phyloP scores from a whole-genome alignment of 2,797 vertebrate genomes.

The Myotis daubentonii region DNA sequence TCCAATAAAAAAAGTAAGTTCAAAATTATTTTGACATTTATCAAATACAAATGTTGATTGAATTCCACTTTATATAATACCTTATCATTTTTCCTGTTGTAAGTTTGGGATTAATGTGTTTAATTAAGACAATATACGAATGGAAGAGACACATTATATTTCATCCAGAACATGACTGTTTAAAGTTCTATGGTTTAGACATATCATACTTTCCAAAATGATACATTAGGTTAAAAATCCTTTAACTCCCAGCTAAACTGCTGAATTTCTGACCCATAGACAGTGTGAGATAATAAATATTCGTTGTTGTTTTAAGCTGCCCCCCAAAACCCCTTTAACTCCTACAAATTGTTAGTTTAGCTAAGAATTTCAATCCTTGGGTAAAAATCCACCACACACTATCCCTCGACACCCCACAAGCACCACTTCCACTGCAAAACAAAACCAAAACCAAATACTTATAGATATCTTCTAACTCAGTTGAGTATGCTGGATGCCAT shows the following conservation, averaged over 20 bases:
- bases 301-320: neutral
- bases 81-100: conserved; percentile 31
- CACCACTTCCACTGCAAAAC: neutral
- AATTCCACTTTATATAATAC: conserved; percentile 5
- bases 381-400: neutral
- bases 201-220: neutral
- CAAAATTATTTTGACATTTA: conserved; percentile 61
- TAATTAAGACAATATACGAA: conserved; percentile 2
- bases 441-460: neutral
- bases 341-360: neutral
- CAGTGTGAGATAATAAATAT: neutral
- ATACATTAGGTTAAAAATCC: neutral
- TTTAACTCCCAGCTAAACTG: neutral
- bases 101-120: conserved; percentile 5
- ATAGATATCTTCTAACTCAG: neutral
- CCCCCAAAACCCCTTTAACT: neutral
- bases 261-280: conserved; percentile 2
- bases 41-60: conserved; percentile 29
- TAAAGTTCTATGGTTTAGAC: conserved; percentile 17
- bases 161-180: neutral
- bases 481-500: neutral
- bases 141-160: neutral
- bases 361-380: neutral
- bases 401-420: neutral
- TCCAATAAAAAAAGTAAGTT: conserved; percentile 91